A percentile compares a stretch with the other conserved stretches of the same genome.
phyloP scores from a whole-genome alignment of 2,888 invertebrate genomes.

The Meliscaeva auricollis region DNA sequence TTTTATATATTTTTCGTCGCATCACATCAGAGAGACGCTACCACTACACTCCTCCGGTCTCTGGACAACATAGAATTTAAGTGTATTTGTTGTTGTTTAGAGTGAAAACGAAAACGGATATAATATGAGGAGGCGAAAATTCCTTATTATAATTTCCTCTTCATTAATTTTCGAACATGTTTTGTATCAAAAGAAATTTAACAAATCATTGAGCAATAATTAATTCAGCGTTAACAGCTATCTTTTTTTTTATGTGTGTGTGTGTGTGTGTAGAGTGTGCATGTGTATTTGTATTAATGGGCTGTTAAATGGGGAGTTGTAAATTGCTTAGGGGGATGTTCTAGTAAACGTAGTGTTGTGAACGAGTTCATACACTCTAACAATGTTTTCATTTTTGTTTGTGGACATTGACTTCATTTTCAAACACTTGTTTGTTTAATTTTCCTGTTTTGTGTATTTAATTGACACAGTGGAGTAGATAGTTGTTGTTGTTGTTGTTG shows the following conservation, averaged over 20 bases:
- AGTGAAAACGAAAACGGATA: slow-evolving; percentile 12
- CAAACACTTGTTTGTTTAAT: slow-evolving; percentile 7
- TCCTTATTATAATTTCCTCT: slow-evolving; percentile 76
- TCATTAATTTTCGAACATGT: slow-evolving; percentile 75
- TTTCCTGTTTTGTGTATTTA: slow-evolving; percentile 10
- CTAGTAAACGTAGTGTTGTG: not conserved
- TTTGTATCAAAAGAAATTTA: slow-evolving; percentile 77
- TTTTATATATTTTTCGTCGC: slow-evolving; percentile 15
- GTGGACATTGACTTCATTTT: slow-evolving; percentile 54
- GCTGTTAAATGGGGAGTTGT: not conserved
- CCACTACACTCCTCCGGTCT: too few relatives aligned
- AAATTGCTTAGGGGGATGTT: not conserved
- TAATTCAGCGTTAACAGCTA: slow-evolving; percentile 82
- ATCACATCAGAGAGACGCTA: too few relatives aligned
- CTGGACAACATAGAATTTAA: too few relatives aligned
- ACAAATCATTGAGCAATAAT: slow-evolving; percentile 82
- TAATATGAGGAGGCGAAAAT: slow-evolving; percentile 34
- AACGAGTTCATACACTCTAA: too few relatives aligned
- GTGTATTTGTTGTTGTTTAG: not conserved
- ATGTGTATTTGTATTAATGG: not conserved
- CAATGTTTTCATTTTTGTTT: slow-evolving; percentile 19
- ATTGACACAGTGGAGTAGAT: not conserved
- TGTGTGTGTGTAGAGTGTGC: slow-evolving; percentile 77
- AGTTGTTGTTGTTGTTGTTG: not conserved
- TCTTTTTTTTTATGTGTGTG: slow-evolving; percentile 63